Conservation (phyloP, 2,797 vertebrate genomes). For the Steatocranus sp. region DNA sequence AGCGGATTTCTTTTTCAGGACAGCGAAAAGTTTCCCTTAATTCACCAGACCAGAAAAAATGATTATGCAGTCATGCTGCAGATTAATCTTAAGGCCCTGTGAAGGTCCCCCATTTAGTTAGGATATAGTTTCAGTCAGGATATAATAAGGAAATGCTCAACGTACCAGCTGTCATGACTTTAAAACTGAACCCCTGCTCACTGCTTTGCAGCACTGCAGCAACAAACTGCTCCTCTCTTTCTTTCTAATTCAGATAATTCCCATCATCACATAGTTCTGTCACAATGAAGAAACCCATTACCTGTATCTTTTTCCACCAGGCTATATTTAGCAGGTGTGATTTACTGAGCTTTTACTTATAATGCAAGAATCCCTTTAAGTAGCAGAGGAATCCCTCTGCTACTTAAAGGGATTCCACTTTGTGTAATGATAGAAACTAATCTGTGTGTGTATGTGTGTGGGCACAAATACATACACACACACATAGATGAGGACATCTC, state of each 20-base stretch:
- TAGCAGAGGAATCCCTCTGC: conserved; percentile 5
- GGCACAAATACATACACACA: neutral
- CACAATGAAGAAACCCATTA: neutral
- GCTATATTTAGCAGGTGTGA: conserved; percentile 23
- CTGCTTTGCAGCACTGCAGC: neutral
- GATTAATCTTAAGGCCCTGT: neutral
- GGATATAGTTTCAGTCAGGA: neutral
- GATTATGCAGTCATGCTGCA: neutral
- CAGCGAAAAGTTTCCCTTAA: neutral
- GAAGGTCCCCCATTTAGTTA: neutral
- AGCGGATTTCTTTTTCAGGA: neutral
- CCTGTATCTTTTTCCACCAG: neutral
- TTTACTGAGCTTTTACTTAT: conserved; percentile 7
- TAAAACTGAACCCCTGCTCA: neutral
- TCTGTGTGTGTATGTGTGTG: neutral
- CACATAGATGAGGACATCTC: conserved; percentile 4
- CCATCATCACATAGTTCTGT: neutral
- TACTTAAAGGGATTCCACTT: conserved; percentile 41
- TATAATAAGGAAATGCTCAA: neutral
- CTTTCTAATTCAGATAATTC: neutral
- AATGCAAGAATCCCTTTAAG: conserved; percentile 28
- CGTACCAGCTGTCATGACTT: neutral
- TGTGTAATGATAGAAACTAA: conserved; percentile 34
- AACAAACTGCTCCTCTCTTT: neutral
- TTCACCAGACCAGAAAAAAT: neutral